Conservation (phyloP, 2,113 vertebrate genomes). For the Ailuropoda melanoleuca region DNA sequence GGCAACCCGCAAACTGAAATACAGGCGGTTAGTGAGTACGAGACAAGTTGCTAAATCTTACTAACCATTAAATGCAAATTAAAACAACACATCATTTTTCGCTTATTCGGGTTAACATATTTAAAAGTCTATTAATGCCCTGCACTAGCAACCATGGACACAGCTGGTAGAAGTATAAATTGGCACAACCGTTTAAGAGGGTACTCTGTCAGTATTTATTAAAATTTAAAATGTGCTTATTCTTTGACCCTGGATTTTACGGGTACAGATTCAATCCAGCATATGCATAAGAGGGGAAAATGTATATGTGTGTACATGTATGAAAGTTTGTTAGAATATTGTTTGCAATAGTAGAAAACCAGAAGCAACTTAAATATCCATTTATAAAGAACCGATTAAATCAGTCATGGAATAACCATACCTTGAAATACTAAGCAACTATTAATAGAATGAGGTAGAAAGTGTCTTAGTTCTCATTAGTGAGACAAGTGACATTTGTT, state of each 20-base stretch:
- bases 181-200: not conserved
- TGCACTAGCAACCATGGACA: not conserved
- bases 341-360: not conserved
- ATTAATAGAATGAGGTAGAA: not conserved
- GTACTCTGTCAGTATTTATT: not conserved
- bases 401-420: not conserved
- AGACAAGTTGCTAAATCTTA: not conserved
- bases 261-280: not conserved
- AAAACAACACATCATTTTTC: not conserved
- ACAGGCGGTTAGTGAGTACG: not conserved
- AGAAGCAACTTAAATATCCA: not conserved
- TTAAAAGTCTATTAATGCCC: not conserved
- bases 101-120: not conserved
- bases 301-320: not conserved
- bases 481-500: not conserved
- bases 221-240: not conserved
- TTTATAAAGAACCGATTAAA: not conserved
- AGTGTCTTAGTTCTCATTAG: not conserved
- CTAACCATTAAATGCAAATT: not conserved
- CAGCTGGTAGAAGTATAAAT: not conserved
- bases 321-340: not conserved
- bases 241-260: not conserved
- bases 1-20: not conserved
- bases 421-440: not conserved
- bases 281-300: not conserved